Conservation (phyloP, 2,888 invertebrate genomes). For the Rotaria macrura region DNA sequence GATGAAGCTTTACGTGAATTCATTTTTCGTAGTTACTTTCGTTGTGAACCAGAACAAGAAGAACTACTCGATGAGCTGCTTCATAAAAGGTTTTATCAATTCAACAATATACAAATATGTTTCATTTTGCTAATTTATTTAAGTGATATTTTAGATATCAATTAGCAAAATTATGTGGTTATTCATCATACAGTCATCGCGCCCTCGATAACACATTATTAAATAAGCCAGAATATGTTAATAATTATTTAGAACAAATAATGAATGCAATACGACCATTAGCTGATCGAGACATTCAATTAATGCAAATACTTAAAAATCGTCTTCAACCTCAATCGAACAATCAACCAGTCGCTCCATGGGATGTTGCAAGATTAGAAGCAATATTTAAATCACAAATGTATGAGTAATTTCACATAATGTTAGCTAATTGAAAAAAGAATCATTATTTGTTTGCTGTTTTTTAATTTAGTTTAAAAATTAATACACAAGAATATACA, state of each 20-base stretch:
- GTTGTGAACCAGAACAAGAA: conserved; percentile 25
- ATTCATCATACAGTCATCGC: conserved; percentile 26
- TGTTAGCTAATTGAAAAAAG: no score
- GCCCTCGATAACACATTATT: conserved; percentile 29
- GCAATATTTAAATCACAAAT: conserved; percentile 11
- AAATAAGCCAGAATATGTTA: conserved; percentile 19
- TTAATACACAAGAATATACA: neutral
- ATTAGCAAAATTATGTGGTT: conserved; percentile 33
- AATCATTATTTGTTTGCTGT: no score
- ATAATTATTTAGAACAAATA: conserved; percentile 26
- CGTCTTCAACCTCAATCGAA: neutral
- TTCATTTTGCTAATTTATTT: neutral
- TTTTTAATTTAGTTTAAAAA: neutral
- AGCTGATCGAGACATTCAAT: conserved; percentile 10
- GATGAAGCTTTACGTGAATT: conserved; percentile 30
- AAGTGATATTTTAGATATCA: conserved; percentile 8
- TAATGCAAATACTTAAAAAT: conserved; percentile 24
- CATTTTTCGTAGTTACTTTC: conserved; percentile 23
- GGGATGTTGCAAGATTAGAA: conserved; percentile 28
- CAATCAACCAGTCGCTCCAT: conserved; percentile 6
- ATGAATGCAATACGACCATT: conserved; percentile 20
- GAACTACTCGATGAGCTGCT: neutral
- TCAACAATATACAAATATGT: no score
- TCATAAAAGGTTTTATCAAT: conserved; percentile 26
- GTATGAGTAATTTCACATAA: neutral